These are phyloP conservation scores for Crepidodera aurea DNA, from an alignment of 2,888 invertebrate genomes.

Conservation along the genomic window DNA sequence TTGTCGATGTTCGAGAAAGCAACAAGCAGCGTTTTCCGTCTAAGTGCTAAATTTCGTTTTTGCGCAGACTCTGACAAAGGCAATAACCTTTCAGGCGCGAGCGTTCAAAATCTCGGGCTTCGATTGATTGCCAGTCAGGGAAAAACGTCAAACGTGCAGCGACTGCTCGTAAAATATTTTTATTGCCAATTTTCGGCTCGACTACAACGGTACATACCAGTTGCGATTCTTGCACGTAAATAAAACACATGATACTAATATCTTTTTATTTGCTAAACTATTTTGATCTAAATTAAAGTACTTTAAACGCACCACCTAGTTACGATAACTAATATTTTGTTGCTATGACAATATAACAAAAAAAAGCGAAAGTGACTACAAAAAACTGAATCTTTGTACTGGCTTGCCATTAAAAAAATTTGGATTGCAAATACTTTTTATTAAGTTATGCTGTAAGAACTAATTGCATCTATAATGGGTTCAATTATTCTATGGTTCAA, in stretches of 20 bases:
- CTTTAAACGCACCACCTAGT: not conserved
- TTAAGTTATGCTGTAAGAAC: too few relatives aligned
- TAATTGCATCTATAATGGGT: too few relatives aligned
- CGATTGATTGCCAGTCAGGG: conserved; percentile 1
- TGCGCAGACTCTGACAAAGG: conserved; percentile 67
- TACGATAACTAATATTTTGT: not conserved
- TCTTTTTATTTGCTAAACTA: not conserved
- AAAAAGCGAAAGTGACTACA: not conserved
- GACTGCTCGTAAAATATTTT: not conserved
- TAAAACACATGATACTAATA: not conserved
- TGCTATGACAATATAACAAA: not conserved
- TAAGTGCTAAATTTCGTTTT: conserved; percentile 68
- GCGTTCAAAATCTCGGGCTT: conserved; percentile 37
- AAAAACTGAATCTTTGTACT: too few relatives aligned
- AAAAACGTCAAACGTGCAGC: not conserved
- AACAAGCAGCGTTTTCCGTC: conserved; percentile 50
- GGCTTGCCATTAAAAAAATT: too few relatives aligned
- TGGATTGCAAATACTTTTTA: too few relatives aligned
- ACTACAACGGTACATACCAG: not conserved
- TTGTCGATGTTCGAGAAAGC: conserved; percentile 41
- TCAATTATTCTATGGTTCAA: too few relatives aligned
- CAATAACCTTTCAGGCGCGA: conserved; percentile 48
- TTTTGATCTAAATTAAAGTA: not conserved
- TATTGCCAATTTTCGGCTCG: not conserved
- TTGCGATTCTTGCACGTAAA: not conserved